Conservation (phyloP, 2,797 vertebrate species). For the Propithecus perrieri region DNA sequence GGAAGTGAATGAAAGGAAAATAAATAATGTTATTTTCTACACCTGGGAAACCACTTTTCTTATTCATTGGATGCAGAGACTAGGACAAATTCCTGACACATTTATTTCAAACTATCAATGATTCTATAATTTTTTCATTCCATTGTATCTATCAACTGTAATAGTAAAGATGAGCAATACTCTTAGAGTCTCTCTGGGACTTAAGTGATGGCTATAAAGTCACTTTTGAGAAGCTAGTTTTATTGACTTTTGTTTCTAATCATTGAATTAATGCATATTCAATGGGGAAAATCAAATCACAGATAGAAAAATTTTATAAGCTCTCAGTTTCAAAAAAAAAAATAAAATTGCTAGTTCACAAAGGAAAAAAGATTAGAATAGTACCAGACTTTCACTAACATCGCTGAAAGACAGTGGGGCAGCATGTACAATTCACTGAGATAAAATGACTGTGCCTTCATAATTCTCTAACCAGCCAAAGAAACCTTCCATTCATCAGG, state of each 20-base stretch:
- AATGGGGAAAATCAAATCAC: slow-evolving; percentile 24
- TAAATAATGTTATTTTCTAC: not conserved
- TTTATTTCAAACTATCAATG: slow-evolving; percentile 44
- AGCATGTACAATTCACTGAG: not conserved
- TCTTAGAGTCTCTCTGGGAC: not conserved
- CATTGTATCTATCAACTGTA: slow-evolving; percentile 7
- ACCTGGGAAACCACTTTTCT: not conserved
- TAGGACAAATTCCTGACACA: not conserved
- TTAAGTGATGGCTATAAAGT: slow-evolving; percentile 24
- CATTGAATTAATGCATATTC: slow-evolving; percentile 45
- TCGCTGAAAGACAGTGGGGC: not conserved
- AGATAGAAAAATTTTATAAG: not conserved
- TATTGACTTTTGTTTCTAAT: slow-evolving; percentile 66
- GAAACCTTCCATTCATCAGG: not conserved
- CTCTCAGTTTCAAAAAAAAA: not conserved
- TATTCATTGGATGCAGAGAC: not conserved
- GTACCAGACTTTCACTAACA: not conserved
- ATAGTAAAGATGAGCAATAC: slow-evolving; percentile 30
- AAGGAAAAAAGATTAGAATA: not conserved
- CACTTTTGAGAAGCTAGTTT: slow-evolving; percentile 43
- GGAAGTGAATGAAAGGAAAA: not conserved
- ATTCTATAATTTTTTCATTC: slow-evolving; percentile 25
- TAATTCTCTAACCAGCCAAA: not conserved
- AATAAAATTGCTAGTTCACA: slow-evolving; percentile 2
- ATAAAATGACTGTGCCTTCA: not conserved